A percentile compares a stretch with the other conserved stretches of the same genome.
Conservation (phyloP, 2,113 vertebrate genomes). For the Tragelaphus strepsiceros region DNA sequence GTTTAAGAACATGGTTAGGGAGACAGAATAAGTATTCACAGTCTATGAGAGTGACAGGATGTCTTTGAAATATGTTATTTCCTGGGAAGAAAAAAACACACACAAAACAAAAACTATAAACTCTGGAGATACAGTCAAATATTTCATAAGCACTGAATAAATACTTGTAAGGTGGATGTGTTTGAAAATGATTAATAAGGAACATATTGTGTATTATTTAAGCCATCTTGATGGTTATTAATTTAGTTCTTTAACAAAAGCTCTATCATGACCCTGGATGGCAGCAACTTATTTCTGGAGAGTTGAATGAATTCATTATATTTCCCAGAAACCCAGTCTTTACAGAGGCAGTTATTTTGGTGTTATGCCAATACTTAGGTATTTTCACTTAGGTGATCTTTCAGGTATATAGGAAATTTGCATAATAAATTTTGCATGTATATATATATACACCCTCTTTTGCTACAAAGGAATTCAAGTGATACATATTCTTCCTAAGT, state of each 20-base stretch:
- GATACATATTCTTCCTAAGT: constrained; percentile 17
- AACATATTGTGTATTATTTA: constrained; percentile 24
- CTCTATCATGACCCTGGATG: background rate
- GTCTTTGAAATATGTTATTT: constrained; percentile 9
- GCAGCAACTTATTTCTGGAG: background rate
- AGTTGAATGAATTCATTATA: constrained; percentile 33
- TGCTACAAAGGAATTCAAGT: constrained; percentile 23
- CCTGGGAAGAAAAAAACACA: background rate
- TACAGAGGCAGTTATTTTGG: constrained; percentile 26
- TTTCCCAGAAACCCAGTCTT: constrained; percentile 12
- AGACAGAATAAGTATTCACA: background rate
- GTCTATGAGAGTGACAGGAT: background rate
- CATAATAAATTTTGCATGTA: constrained; percentile 1
- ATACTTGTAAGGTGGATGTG: constrained; percentile 37
- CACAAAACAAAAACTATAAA: background rate
- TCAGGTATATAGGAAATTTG: constrained; percentile 10
- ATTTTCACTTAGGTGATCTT: constrained; percentile 32
- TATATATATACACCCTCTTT: background rate
- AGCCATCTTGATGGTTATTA: constrained; percentile 26
- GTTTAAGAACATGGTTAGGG: background rate
- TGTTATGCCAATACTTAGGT: background rate
- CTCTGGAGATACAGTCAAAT: background rate
- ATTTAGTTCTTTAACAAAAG: constrained; percentile 48
- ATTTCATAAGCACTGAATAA: constrained; percentile 5
- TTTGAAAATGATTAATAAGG: constrained; percentile 62